Percentiles rank a stretch among this genome's conserved stretches.
These are phyloP conservation scores for Zingel zingel DNA, from an alignment of 2,113 vertebrate genomes.

Conservation along the genomic window DNA sequence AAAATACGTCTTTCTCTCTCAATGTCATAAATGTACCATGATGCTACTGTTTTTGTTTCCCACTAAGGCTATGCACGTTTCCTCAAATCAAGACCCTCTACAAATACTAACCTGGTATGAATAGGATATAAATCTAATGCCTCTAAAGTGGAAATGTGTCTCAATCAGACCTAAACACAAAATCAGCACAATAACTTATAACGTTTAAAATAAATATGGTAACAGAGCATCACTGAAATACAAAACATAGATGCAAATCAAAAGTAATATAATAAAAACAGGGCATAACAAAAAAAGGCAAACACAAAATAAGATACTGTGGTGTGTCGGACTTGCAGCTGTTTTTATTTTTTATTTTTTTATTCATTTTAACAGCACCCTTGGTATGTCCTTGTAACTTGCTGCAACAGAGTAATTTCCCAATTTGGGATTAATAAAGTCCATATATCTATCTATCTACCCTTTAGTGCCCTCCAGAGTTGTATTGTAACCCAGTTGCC, in stretches of 20 bases:
- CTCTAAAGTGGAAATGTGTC: not conserved
- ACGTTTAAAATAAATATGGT: not conserved
- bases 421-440: no score
- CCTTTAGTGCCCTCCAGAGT: no score
- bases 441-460: no score
- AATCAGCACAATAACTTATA: not conserved
- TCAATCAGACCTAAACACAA: not conserved
- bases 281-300: no score
- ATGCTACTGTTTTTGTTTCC: not conserved
- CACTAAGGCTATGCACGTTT: not conserved
- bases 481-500: no score
- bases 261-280: not conserved
- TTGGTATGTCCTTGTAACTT: no score
- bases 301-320: not conserved
- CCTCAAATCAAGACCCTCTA: not conserved
- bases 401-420: no score
- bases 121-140: not conserved
- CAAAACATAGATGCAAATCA: not conserved
- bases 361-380: not conserved
- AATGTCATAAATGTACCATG: not conserved
- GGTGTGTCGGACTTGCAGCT: not conserved
- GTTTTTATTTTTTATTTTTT: not conserved
- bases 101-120: not conserved
- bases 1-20: slow-evolving; percentile 1
- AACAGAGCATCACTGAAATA: not conserved